Evolutionary conservation across 2,888 invertebrate species (phyloP), one percentile per base, ranked within the genome.

Genomic region (Philereme transversata): DNA sequence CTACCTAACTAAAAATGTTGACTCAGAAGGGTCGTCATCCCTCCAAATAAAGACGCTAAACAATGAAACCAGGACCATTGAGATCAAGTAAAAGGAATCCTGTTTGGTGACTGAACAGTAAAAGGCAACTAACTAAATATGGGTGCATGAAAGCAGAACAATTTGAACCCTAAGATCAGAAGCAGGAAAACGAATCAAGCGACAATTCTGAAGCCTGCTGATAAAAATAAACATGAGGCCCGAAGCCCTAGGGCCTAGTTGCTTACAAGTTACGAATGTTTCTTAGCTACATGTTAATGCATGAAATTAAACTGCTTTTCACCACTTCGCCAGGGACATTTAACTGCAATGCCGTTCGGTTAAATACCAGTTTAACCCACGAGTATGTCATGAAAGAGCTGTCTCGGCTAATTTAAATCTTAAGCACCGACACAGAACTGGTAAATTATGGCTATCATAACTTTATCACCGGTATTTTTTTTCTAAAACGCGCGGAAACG

Each of bases 81-180:
- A 84, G 72, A 75, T 71, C 75, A 70, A 79, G 77, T 76, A 73
- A 78, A 81, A 82, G 82, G 82, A 86, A 87, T 84, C 85, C 84
- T 75, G 86, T 84, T 84, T 81, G 77, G 78, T 81, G 68, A 71
- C 78, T 70, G 73, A 51, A 55, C 54, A 46, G 55, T 48, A 51
- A 47, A 35, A 51, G 34, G 45, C 46, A 40, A 46, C 52, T 46
- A 50, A 52, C 49, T 48, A 49, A 62, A 59, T 46, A 63, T 48
- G 54, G 52, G 34, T 45, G 34, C n/a, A 33, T 38, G 34, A 41
- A 62, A 62, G 9, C 55, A 47, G 36, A 58, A 51, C 47, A 58
- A 55, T 33, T 45, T 47, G 34, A 57, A 57, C 46, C 5, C n/a
- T 50, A 41, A n/a, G 7, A 10, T 36, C 40, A 34, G 36, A 47